These are phyloP conservation scores for Pachydiplax longipennis DNA, from an alignment of 2,888 invertebrate species.

Conservation along the genomic window DNA sequence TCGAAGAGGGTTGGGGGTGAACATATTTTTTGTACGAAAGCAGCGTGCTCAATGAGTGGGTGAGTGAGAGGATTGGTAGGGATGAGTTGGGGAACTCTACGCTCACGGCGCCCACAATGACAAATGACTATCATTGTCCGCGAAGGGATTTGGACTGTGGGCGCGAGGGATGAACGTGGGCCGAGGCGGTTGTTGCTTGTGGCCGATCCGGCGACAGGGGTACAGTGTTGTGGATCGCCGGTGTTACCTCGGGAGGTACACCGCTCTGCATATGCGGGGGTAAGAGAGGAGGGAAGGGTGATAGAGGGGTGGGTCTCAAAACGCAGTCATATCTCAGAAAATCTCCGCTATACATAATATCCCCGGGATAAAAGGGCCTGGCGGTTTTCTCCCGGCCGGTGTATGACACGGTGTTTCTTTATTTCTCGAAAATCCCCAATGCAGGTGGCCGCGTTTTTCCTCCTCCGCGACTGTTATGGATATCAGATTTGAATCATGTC, in stretches of 20 bases:
- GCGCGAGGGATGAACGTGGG: conserved; percentile 25
- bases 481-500: neutral
- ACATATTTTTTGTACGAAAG: neutral
- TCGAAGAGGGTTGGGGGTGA: neutral
- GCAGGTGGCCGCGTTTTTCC: neutral
- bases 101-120: conserved; percentile 41
- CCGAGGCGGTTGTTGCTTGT: neutral
- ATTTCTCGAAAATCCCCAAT: neutral
- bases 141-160: conserved; percentile 24
- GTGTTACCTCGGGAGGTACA: conserved; percentile 28
- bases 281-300: neutral
- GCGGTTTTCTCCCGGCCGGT: neutral
- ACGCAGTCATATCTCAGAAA: neutral
- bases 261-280: neutral
- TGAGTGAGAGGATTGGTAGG: neutral
- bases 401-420: neutral
- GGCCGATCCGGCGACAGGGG: conserved; percentile 1
- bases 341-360: neutral
- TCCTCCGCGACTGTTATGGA: neutral
- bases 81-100: conserved; percentile 4
- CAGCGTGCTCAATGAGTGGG: conserved; percentile 20
- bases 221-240: conserved; percentile 5
- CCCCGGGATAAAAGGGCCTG: neutral
- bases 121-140: conserved; percentile 43
- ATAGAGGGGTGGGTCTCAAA: neutral